Percentiles rank a stretch among this genome's conserved stretches.
Evolutionary conservation across 2,113 vertebrate species (phyloP).

Genomic region (Lampris incognitus): DNA sequence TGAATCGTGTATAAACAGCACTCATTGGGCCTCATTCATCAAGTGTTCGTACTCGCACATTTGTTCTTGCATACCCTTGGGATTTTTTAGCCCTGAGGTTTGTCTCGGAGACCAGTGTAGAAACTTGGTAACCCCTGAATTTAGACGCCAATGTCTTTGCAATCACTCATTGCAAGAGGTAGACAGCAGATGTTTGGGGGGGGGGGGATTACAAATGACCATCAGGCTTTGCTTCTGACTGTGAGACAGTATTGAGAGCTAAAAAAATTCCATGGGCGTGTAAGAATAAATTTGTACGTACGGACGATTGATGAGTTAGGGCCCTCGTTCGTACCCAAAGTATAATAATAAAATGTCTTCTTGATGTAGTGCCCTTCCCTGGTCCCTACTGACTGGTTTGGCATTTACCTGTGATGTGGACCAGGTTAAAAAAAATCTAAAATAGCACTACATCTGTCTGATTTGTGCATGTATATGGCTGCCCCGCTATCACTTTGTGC

Average conservation of each 20-base stretch:
- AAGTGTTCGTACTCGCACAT: too few species aligned
- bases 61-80: too few species aligned
- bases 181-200: too few species aligned
- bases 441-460: constrained; percentile 83
- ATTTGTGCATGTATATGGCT: constrained; percentile 90
- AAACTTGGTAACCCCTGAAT: too few species aligned
- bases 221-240: too few species aligned
- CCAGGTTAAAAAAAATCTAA: constrained; percentile 74
- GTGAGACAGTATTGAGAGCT: neutral
- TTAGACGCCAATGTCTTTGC: too few species aligned
- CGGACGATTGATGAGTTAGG: too few species aligned
- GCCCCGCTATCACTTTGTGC: constrained; percentile 95
- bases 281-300: constrained; percentile 17
- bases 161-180: too few species aligned
- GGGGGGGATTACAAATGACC: too few species aligned
- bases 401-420: constrained; percentile 63
- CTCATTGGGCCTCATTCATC: too few species aligned
- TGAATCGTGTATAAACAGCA: constrained; percentile 13
- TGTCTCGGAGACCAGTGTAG: too few species aligned
- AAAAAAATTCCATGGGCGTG: constrained; percentile 9
- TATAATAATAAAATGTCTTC: constrained; percentile 45
- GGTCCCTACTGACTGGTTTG: constrained; percentile 41
- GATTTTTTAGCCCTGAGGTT: too few species aligned
- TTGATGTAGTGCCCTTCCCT: constrained; percentile 42
- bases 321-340: neutral